Base-by-base conservation (phyloP, 2,113 vertebrate genomes). In the Dendropsophus ebraccatus region DNA sequence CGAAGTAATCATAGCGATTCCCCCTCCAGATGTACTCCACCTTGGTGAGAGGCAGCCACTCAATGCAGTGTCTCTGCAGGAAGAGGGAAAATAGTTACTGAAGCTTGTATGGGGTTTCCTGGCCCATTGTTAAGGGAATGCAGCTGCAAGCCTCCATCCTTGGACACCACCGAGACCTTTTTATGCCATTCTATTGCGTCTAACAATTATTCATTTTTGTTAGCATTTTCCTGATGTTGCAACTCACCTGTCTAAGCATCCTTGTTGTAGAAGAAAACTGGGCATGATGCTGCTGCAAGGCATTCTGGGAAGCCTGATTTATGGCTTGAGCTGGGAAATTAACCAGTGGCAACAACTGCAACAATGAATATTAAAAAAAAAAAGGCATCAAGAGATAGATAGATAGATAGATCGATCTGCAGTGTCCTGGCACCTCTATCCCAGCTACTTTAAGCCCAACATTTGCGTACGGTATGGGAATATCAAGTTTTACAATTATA, bases 1-100 rank as follows among this genome's bases (percentile, higher is more conserved):
- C 92, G 88, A 90, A 95, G 89, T 95, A 96, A 72, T 90, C 45
- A 62, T 93, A 87, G 0, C 81, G 54, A 23, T 91, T 92, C 82
- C 87, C 93, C 88, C 94, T 91, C 95, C 95, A 96, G 0, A 76
- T 62, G 87, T 95, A 95, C 25, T 81, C 90, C 58, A 94, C 92
- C 76, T 92, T 94, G 49, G 94, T 94, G 77, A 96, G 87, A 0
- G 95, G 94, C 69, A 96, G 95, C 88, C 95, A 87, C 86, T 96
- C 94, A 2, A 96, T 88, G 47, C 87, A 92, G 87, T 95, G 95
- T 85, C 93, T 93, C 95, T 96, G 91, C 74, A 89, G 37, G 76
- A 90, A 89, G 11, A 89, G 52, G 80, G 70, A 17, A 41, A 5
- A 62, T 13, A 80, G 2, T 10, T 13, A 7, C 16, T 74, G 49